phyloP scores from a whole-genome alignment of 2,797 vertebrate species.

The Orientallactaga sibirica region DNA sequence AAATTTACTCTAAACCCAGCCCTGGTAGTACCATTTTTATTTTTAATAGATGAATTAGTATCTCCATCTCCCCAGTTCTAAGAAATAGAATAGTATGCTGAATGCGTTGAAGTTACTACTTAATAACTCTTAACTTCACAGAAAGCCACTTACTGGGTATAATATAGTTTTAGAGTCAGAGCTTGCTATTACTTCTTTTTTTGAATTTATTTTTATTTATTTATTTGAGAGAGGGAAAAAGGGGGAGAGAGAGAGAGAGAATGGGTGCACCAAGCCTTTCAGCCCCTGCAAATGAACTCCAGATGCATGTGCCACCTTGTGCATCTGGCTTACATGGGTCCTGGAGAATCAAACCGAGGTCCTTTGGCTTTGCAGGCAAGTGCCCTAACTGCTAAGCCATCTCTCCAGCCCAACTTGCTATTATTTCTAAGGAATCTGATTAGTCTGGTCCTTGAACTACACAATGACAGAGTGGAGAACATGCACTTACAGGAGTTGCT shows the following conservation, averaged over 20 bases:
- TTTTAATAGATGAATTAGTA: background rate
- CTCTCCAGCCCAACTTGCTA: background rate
- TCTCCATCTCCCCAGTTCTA: background rate
- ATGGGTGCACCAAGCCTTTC: too few species aligned
- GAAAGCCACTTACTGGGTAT: background rate
- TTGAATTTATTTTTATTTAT: too few species aligned
- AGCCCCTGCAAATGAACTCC: too few species aligned
- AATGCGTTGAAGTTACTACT: background rate
- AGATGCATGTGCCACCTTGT: too few species aligned
- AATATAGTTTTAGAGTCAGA: slow-evolving; percentile 2
- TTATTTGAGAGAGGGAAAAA: too few species aligned
- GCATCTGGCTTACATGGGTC: too few species aligned
- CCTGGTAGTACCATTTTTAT: background rate
- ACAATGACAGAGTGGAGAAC: background rate
- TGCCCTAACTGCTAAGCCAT: too few species aligned
- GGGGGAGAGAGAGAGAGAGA: too few species aligned
- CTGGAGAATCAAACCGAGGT: too few species aligned
- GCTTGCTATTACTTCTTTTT: background rate
- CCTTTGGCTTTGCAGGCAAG: too few species aligned
- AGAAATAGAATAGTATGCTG: background rate
- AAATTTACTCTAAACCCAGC: background rate
- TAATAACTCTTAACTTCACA: slow-evolving; percentile 1
- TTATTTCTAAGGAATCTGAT: background rate
- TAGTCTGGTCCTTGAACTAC: background rate
- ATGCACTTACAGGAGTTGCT: background rate